Conservation (phyloP, 2,797 vertebrate species). For the Chaetophractus vellerosus region DNA sequence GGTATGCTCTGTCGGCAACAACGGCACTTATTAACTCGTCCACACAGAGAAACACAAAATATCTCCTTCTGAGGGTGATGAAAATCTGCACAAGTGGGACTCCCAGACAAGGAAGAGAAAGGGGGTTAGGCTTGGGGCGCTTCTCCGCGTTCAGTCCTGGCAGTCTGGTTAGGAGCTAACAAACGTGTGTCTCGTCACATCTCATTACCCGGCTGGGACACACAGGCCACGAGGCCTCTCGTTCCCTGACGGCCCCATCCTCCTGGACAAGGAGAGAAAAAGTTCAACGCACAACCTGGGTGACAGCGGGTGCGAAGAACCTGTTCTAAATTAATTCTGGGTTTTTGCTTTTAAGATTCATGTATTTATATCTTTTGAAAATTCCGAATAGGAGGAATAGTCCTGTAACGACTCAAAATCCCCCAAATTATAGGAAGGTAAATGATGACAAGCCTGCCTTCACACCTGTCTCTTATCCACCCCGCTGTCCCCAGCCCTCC, state of each 20-base stretch:
- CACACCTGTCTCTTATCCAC: neutral
- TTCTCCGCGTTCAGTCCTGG: conserved; percentile 80
- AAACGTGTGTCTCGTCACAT: conserved; percentile 76
- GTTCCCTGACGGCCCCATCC: neutral
- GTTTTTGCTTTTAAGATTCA: neutral
- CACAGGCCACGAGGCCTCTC: conserved; percentile 71
- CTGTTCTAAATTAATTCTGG: neutral
- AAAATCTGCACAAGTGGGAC: conserved; percentile 82
- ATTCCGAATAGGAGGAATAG: neutral
- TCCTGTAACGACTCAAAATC: neutral
- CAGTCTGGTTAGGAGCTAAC: conserved; percentile 70
- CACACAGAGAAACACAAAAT: conserved; percentile 75
- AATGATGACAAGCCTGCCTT: neutral
- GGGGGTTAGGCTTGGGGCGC: conserved; percentile 63
- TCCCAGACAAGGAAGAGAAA: conserved; percentile 71
- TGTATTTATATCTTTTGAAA: neutral
- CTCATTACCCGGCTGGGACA: conserved; percentile 73
- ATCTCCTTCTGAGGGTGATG: conserved; percentile 50
- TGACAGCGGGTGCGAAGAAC: neutral
- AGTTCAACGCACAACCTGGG: neutral
- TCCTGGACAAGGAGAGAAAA: neutral
- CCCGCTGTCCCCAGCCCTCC: neutral
- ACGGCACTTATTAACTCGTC: conserved; percentile 75
- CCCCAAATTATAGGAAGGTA: neutral
- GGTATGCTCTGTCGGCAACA: neutral